A percentile compares a stretch with the other conserved stretches of the same genome.
Evolutionary conservation across 1,140 invertebrate genomes (phyloP).

Genomic region (Ceratoteleas bidentatus): DNA sequence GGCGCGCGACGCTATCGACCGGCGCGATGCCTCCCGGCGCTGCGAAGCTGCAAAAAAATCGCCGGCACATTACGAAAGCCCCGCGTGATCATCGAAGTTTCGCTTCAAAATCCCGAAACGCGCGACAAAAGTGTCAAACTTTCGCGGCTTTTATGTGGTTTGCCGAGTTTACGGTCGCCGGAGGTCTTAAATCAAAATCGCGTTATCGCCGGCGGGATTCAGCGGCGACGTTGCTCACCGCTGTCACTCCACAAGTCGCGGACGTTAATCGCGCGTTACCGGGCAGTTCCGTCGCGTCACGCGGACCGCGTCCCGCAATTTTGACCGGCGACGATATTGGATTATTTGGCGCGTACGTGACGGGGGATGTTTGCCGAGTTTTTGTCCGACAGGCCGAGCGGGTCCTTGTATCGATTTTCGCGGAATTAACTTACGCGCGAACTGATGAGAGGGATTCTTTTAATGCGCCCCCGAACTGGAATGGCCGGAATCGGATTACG

Average conservation of each 20-base stretch:
- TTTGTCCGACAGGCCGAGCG: slow-evolving; percentile 33
- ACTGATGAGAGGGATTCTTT: slow-evolving; percentile 37
- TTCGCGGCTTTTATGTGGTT: too few relatives aligned
- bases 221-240: slow-evolving; percentile 3
- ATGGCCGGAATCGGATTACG: slow-evolving; percentile 44
- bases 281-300: slow-evolving; percentile 32
- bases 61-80: too few relatives aligned
- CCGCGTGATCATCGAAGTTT: neutral
- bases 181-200: neutral
- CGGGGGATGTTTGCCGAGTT: slow-evolving; percentile 26
- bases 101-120: neutral
- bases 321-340: slow-evolving; percentile 53
- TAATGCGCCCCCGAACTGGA: slow-evolving; percentile 31
- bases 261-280: slow-evolving; percentile 48
- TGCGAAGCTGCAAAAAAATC: too few relatives aligned
- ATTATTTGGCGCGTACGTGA: slow-evolving; percentile 57
- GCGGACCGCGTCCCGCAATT: slow-evolving; percentile 24
- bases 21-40: neutral
- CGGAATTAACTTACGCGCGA: slow-evolving; percentile 32
- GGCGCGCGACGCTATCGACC: slow-evolving; percentile 17
- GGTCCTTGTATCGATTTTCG: slow-evolving; percentile 50
- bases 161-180: too few relatives aligned
- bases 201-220: neutral
- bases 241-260: slow-evolving; percentile 20
- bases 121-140: too few relatives aligned